Conservation (phyloP, 2,888 invertebrate species). For the Rotaria magnacalcarata region DNA sequence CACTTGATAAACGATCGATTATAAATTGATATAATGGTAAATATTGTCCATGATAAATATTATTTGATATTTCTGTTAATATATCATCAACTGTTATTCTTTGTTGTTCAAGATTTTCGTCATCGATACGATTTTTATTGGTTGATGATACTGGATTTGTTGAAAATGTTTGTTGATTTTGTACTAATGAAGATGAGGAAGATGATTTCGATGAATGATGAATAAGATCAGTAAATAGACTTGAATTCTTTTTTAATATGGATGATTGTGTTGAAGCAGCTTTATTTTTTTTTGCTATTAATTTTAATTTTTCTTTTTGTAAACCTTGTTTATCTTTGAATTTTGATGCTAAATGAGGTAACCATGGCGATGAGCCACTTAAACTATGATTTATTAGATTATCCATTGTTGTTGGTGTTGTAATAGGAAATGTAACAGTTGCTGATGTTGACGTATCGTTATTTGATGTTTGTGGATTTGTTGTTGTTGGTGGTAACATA, state of each 20-base stretch:
- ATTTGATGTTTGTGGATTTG: not conserved
- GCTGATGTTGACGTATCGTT: constrained; percentile 21
- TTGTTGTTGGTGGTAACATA: constrained; percentile 24
- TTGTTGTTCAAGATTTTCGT: not conserved
- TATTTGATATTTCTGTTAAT: not conserved
- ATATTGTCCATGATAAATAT: not conserved
- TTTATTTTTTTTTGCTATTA: constrained; percentile 23
- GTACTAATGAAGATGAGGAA: not conserved
- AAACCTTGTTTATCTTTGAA: constrained; percentile 34
- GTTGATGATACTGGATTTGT: not conserved
- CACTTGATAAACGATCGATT: constrained; percentile 49
- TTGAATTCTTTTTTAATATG: constrained; percentile 32
- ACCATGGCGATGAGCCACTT: not conserved
- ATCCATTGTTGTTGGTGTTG: not conserved
- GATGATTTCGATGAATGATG: not conserved
- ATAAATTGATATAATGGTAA: constrained; percentile 34
- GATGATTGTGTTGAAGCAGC: not conserved
- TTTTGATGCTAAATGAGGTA: not conserved
- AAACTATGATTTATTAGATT: not conserved
- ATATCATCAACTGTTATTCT: not conserved
- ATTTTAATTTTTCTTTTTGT: constrained; percentile 36
- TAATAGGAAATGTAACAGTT: not conserved
- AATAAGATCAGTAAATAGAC: not conserved
- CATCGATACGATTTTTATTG: not conserved
- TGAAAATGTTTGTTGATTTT: not conserved